phyloP scores from a whole-genome alignment of 2,888 invertebrate species.

The Isoperla grammatica region DNA sequence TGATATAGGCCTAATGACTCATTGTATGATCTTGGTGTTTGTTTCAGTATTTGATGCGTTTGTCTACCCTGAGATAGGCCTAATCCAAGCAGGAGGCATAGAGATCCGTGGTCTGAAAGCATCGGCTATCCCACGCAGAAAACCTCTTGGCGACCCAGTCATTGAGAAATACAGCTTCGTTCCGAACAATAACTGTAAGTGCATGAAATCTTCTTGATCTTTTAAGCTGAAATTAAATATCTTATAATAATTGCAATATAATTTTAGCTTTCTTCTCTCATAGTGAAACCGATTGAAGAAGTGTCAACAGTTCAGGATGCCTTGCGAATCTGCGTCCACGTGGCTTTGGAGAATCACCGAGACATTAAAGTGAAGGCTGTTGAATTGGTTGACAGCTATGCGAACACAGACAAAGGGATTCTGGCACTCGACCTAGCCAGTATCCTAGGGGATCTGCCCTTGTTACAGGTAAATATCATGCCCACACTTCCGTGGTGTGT shows the following conservation, averaged over 20 bases:
- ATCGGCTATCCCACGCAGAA: slow-evolving; percentile 63
- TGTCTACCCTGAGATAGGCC: slow-evolving; percentile 48
- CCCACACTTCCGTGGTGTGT: too few species aligned
- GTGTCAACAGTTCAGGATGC: slow-evolving; percentile 45
- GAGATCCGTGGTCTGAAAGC: slow-evolving; percentile 72
- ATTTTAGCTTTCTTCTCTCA: too few species aligned
- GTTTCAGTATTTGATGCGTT: slow-evolving; percentile 40
- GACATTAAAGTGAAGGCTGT: slow-evolving; percentile 56
- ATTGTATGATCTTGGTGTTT: too few species aligned
- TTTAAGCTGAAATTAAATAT: too few species aligned
- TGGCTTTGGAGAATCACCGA: slow-evolving; percentile 65
- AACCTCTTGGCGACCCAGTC: slow-evolving; percentile 66
- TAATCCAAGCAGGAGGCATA: slow-evolving; percentile 63
- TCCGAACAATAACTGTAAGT: slow-evolving; percentile 46
- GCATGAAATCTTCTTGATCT: neutral
- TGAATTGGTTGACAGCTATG: slow-evolving; percentile 50
- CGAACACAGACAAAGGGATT: slow-evolving; percentile 42
- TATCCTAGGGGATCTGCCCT: slow-evolving; percentile 40
- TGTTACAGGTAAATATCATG: slow-evolving; percentile 36
- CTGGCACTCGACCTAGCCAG: slow-evolving; percentile 39
- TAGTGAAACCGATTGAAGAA: too few species aligned
- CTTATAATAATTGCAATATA: too few species aligned
- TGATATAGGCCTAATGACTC: too few species aligned
- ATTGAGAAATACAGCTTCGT: slow-evolving; percentile 71
- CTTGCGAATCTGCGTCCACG: slow-evolving; percentile 58